phyloP scores from a whole-genome alignment of 2,113 vertebrate genomes.

The Pavo muticus region DNA sequence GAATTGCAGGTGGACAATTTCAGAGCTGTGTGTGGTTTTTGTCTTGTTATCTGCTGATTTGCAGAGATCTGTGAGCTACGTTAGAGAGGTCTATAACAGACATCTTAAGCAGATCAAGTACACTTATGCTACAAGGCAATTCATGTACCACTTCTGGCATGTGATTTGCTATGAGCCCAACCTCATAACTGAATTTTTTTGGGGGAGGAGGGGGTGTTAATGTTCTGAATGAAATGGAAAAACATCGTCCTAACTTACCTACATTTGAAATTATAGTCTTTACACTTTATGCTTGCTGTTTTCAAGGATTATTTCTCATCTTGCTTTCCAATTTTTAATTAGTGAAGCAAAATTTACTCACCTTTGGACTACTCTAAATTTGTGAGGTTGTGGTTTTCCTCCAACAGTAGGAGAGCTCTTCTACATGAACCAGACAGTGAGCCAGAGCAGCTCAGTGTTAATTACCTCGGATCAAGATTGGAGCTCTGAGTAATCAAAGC shows the following conservation, averaged over 20 bases:
- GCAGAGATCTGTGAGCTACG: not conserved
- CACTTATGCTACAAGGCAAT: not conserved
- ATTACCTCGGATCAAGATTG: not conserved
- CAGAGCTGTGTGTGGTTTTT: not conserved
- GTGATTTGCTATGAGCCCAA: not conserved
- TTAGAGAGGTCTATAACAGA: not conserved
- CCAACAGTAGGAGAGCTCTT: not conserved
- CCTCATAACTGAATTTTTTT: not conserved
- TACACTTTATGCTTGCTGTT: not conserved
- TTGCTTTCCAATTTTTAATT: not conserved
- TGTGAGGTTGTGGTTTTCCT: not conserved
- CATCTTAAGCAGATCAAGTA: not conserved
- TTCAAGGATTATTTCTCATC: not conserved
- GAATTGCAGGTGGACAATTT: not conserved
- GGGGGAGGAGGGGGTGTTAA: not conserved
- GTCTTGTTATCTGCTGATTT: not conserved
- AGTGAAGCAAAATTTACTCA: not conserved
- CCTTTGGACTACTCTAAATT: not conserved
- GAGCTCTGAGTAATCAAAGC: conserved; percentile 8
- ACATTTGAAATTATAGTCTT: not conserved
- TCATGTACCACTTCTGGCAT: not conserved
- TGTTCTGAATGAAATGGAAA: not conserved
- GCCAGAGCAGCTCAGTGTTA: not conserved
- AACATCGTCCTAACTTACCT: not conserved
- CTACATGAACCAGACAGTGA: not conserved